Percentiles rank a stretch among this genome's conserved stretches.
phyloP scores from a whole-genome alignment of 2,113 vertebrate species.

The Nothoprocta pentlandii region DNA sequence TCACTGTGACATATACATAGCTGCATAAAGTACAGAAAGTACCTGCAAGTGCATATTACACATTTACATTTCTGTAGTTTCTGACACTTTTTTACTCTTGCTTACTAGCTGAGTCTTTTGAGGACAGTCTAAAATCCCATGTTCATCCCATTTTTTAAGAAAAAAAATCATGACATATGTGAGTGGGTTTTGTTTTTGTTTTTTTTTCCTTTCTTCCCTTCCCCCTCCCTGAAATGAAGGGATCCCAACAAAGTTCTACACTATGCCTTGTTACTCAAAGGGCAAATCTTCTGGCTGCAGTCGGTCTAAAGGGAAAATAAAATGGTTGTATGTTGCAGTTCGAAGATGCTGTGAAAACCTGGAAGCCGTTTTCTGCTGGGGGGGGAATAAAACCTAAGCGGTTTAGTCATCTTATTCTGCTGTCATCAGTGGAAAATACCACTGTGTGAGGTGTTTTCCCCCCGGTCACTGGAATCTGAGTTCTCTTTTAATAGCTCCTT shows the following conservation, averaged over 20 bases:
- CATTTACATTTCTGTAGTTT: background rate
- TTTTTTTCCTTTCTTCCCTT: background rate
- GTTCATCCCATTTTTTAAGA: background rate
- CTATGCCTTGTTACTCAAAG: background rate
- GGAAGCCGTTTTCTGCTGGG: background rate
- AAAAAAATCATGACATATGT: rapidly evolving
- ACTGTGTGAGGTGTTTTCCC: background rate
- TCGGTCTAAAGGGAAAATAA: background rate
- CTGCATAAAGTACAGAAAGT: background rate
- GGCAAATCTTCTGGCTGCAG: background rate
- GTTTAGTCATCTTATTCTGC: background rate
- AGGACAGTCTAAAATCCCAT: background rate
- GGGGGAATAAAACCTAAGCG: background rate
- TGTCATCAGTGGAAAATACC: background rate
- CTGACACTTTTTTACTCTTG: background rate
- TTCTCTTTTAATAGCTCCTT: background rate
- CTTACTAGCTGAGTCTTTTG: background rate
- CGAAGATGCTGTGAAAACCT: background rate
- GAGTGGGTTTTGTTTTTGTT: background rate
- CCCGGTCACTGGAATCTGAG: background rate
- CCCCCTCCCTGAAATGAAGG: background rate
- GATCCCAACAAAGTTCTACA: background rate
- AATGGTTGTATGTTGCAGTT: background rate
- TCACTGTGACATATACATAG: background rate
- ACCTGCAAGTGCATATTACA: background rate